phyloP scores from a whole-genome alignment of 2,888 invertebrate genomes.

The Subacronicta megacephala region DNA sequence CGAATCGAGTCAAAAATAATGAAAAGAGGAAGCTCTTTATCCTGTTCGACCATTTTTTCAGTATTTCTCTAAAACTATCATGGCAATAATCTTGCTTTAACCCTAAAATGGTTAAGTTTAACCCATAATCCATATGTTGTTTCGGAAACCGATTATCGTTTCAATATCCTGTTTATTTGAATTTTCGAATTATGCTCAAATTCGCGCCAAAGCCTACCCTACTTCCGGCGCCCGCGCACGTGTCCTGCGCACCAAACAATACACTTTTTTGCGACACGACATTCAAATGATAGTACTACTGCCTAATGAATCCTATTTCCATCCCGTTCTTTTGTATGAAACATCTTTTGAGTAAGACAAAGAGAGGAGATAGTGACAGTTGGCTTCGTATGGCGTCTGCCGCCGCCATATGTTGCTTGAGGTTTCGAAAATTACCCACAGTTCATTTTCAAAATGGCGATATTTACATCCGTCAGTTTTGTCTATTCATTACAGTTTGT shows the following conservation, averaged over 20 bases:
- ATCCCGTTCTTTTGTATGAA: slow-evolving; percentile 65
- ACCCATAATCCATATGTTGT: slow-evolving; percentile 83
- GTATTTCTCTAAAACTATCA: slow-evolving; percentile 44
- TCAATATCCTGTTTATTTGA: slow-evolving; percentile 86
- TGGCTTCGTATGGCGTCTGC: slow-evolving; percentile 86
- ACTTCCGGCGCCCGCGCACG: slow-evolving; percentile 79
- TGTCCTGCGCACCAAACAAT: slow-evolving; percentile 79
- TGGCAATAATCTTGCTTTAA: slow-evolving; percentile 41
- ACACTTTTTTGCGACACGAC: slow-evolving; percentile 83
- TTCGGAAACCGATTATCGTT: slow-evolving; percentile 78
- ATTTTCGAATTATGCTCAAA: slow-evolving; percentile 79
- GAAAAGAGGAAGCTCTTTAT: slow-evolving; percentile 45
- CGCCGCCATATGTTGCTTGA: slow-evolving; percentile 87
- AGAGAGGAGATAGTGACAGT: slow-evolving; percentile 79
- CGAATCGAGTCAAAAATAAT: slow-evolving; percentile 21
- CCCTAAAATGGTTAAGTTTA: slow-evolving; percentile 53
- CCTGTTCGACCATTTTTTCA: slow-evolving; percentile 34
- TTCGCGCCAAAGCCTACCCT: slow-evolving; percentile 87
- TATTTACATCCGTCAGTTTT: slow-evolving; percentile 68
- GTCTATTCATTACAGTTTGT: slow-evolving; percentile 79
- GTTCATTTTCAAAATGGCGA: slow-evolving; percentile 78
- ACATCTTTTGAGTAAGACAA: slow-evolving; percentile 56
- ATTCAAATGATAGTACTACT: slow-evolving; percentile 86
- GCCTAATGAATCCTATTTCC: slow-evolving; percentile 80
- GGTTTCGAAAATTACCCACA: slow-evolving; percentile 86